Evolutionary conservation across 2,113 vertebrate genomes (phyloP).

Genomic region (Oncorhynchus masou): DNA sequence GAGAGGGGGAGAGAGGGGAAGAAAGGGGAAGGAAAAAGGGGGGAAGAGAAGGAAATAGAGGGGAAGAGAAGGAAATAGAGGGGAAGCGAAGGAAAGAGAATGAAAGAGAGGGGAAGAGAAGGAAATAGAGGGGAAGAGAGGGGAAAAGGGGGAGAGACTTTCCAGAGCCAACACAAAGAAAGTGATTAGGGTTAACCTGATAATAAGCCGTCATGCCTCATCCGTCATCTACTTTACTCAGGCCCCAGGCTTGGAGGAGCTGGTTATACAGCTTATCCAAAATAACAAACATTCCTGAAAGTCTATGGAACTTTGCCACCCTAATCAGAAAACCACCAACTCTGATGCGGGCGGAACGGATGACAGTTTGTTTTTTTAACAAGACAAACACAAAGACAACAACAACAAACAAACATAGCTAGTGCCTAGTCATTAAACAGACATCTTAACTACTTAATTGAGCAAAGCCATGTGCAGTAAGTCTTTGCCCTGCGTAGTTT

Average conservation of each 20-base stretch:
- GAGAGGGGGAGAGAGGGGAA: neutral
- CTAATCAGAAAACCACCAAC: neutral
- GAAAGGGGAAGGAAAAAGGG: too few relatives aligned
- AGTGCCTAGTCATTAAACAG: neutral
- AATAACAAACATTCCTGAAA: too few relatives aligned
- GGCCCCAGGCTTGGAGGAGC: neutral
- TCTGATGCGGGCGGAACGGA: neutral
- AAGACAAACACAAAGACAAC: neutral
- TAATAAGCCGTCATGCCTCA: neutral
- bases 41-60: neutral
- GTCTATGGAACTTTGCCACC: too few relatives aligned
- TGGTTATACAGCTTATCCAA: too few relatives aligned
- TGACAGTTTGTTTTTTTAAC: neutral
- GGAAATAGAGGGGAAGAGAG: too few relatives aligned
- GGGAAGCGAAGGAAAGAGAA: neutral
- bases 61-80: neutral
- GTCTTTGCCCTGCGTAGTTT: slow-evolving; percentile 24
- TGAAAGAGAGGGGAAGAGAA: too few relatives aligned
- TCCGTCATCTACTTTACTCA: neutral
- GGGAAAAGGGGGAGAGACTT: too few relatives aligned
- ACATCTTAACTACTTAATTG: neutral
- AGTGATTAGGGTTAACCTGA: neutral
- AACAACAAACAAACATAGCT: neutral
- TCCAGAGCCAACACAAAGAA: neutral
- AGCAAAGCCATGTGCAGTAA: slow-evolving; percentile 28